Percentiles rank a stretch among this genome's conserved stretches.
Conservation (phyloP, 2,113 vertebrate species). For the Ammodramus savannarum region DNA sequence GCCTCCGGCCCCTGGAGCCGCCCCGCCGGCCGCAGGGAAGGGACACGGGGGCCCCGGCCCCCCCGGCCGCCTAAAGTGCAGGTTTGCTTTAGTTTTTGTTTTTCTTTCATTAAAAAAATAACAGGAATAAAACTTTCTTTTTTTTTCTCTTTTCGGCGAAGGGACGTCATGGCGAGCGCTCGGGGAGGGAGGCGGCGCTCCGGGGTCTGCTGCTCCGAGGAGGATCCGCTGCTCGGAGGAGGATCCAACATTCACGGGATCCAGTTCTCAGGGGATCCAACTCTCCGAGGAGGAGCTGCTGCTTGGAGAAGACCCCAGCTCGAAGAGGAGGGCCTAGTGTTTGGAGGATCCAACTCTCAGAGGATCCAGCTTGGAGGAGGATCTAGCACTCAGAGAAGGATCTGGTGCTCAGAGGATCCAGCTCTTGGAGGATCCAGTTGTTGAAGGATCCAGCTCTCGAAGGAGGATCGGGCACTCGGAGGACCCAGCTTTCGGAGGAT, state of each 20-base stretch:
- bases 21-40: constrained; percentile 49
- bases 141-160: constrained; percentile 64
- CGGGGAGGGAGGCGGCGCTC: neutral
- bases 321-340: neutral
- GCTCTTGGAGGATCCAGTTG: neutral
- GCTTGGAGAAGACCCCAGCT: neutral
- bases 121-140: constrained; percentile 77
- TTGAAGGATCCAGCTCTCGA: neutral
- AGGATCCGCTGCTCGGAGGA: neutral
- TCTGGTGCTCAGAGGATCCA: neutral
- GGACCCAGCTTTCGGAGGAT: neutral
- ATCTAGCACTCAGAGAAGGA: neutral
- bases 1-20: constrained; percentile 70
- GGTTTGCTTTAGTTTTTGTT: constrained; percentile 71
- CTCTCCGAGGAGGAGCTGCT: neutral
- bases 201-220: neutral
- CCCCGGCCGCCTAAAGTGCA: constrained; percentile 77
- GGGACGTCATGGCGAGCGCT: constrained; percentile 55
- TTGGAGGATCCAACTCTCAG: neutral
- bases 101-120: constrained; percentile 77
- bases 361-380: neutral
- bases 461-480: neutral
- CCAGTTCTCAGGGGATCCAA: neutral
- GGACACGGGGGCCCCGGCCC: constrained; percentile 33
- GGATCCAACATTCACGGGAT: neutral